Evolutionary conservation across 64 coral and sea anemone genomes (phyloP), one percentile per base, ranked within the genome.

Genomic region (Montipora cactus): DNA sequence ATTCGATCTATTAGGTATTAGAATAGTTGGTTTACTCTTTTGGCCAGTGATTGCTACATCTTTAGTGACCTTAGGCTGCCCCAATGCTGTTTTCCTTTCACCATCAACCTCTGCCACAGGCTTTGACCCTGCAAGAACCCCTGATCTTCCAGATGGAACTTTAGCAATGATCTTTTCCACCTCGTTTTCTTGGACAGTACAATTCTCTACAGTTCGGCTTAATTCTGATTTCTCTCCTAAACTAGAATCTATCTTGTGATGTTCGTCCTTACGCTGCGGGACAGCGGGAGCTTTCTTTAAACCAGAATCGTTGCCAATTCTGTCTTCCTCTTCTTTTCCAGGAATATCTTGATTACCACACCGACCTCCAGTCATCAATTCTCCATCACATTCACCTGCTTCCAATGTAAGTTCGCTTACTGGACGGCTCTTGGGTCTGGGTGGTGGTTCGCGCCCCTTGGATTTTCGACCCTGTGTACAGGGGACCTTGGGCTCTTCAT

Each of bases 361-460:
- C 15, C 4, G 11, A 2, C 77, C 74, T 10, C 73, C 49, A 77
- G 19, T 44, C 3, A 46, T 51, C 62, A 28, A 9, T 25, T 51
- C n/a, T 49, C 23, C 14, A 8, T 59, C 23, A 21, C 15, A 47
- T 89, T 76, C 76, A 61, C 84, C 91, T 87, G 50, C 44, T 83
- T 73, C 50, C 20, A 75, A 2, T 4, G 74, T 66, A 46, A 88
- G 66, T n/a, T 93, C 84, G 75, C 89, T 90, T 25, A 97, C 96
- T 48, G 96, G 96, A 1, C 73, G 81, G 22, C 89, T 92, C 79
- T 97, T 97, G 1, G 96, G 96, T 80, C 96, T 97, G 11, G 92
- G 96, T 7, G 96, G 96, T 25, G 96, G 96, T 71, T 87, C 85
- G 20, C 85, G 52, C 9, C 47, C 47, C 78, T 93, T 93, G 16